Evolutionary conservation across 2,888 invertebrate genomes (phyloP), one percentile per base, ranked within the genome.

Genomic region (Drosophila kanekoi): DNA sequence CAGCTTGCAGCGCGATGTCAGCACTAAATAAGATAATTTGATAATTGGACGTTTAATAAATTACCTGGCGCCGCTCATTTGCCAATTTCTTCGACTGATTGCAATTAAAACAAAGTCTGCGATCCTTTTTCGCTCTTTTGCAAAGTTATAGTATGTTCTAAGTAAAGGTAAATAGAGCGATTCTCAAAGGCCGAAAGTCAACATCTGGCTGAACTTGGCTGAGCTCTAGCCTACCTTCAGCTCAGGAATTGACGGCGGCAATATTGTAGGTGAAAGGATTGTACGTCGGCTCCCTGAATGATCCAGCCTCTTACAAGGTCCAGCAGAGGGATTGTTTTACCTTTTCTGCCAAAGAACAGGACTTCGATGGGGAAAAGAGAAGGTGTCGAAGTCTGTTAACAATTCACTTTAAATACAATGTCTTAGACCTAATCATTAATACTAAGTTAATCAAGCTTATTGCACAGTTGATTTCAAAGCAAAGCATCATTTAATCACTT

Each of bases 41-140:
- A 83, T 89, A 85, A 89, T 85, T 88, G 89, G 85, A 57, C 67
- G 67, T 75, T 73, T 89, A 86, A 86, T 90, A 84, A 90, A 90
- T 87, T 84, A 84, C 73, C 87, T 87, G 87, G 85, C 90, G 89
- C 81, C 79, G 65, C 74, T 79, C 60, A 71, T 72, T 89, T 74
- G 51, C 28, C 28, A 28, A 28, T 28, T 28, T 6, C 28, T 28
- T 28, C 8, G 28, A 28, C 28, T 28, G 8, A 28, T 28, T 28
- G 70, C 71, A 72, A 75, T 76, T 68, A 68, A 48, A 57, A 56
- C 61, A 57, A 51, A 58, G 54, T 57, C 51, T 20, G 35, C 53
- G 48, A 48, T 44, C 44, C 64, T 43, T 53, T 37, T 32, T 59
- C n/a, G 8, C 38, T 68, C 41, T 84, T 81, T 81, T 73, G 85